Percentiles rank a stretch among this genome's conserved stretches.
These are phyloP conservation scores for Trichomalopsis sarcophagae DNA, from an alignment of 1,140 invertebrate genomes.

Conservation along the genomic window DNA sequence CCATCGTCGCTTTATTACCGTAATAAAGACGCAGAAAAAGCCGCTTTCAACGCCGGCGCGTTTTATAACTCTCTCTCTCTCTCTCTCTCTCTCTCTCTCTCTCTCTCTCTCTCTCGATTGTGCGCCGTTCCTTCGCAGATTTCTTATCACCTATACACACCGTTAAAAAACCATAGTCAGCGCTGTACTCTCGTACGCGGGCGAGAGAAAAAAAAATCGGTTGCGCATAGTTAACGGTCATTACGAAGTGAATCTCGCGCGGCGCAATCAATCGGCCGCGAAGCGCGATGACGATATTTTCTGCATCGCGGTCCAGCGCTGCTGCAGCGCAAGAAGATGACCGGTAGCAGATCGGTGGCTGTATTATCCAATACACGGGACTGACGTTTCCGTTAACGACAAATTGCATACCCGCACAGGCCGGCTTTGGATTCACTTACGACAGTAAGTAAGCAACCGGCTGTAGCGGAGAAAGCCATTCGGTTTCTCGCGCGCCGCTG, in stretches of 20 bases:
- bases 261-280: background rate
- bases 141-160: background rate
- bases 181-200: no score
- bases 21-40: background rate
- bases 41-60: background rate
- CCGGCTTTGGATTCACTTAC: background rate
- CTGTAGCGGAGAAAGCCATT: conserved; percentile 18
- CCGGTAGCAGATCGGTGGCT: background rate
- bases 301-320: no score
- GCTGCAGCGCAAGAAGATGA: background rate
- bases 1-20: background rate
- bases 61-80: background rate
- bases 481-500: background rate
- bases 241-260: background rate
- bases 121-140: background rate
- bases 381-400: background rate
- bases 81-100: no score
- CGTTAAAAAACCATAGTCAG: no score
- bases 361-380: background rate
- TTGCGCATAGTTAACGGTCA: background rate
- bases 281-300: background rate
- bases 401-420: background rate
- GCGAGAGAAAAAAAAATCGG: no score
- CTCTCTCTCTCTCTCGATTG: no score
- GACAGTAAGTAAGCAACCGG: background rate